These are phyloP conservation scores for Acanthornis magna DNA, from an alignment of 2,797 vertebrate genomes.

Conservation along the genomic window DNA sequence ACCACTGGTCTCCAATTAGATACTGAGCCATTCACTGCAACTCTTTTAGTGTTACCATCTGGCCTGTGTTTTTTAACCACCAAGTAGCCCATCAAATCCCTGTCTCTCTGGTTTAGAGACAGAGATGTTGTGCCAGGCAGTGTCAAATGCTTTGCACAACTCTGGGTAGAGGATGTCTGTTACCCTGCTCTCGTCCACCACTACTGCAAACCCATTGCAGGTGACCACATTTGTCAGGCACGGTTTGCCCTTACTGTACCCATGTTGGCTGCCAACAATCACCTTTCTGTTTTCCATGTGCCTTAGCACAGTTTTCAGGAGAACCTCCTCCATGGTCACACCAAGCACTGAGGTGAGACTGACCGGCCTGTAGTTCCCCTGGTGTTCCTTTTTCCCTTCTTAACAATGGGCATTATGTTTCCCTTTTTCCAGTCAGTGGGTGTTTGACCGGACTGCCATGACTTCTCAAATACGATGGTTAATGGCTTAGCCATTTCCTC, in stretches of 20 bases:
- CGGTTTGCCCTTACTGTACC: not conserved
- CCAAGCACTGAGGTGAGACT: not conserved
- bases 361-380: not conserved
- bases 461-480: not conserved
- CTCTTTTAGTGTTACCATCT: too few species aligned
- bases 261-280: not conserved
- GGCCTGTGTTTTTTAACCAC: not conserved
- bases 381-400: not conserved
- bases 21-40: not conserved
- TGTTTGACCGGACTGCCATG: not conserved
- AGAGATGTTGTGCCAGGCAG: not conserved
- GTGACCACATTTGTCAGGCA: too few species aligned
- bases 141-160: not conserved
- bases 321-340: not conserved
- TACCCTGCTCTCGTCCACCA: not conserved
- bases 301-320: not conserved
- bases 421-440: not conserved
- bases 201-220: not conserved
- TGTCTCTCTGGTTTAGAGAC: not conserved
- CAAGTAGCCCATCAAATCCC: not conserved
- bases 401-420: not conserved
- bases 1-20: too few species aligned
- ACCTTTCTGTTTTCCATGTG: not conserved
- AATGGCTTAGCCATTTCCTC: not conserved
- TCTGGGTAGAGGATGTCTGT: not conserved